Percentiles rank a stretch among this genome's conserved stretches.
Conservation (phyloP, 2,888 invertebrate genomes). For the Hemaris fuciformis region DNA sequence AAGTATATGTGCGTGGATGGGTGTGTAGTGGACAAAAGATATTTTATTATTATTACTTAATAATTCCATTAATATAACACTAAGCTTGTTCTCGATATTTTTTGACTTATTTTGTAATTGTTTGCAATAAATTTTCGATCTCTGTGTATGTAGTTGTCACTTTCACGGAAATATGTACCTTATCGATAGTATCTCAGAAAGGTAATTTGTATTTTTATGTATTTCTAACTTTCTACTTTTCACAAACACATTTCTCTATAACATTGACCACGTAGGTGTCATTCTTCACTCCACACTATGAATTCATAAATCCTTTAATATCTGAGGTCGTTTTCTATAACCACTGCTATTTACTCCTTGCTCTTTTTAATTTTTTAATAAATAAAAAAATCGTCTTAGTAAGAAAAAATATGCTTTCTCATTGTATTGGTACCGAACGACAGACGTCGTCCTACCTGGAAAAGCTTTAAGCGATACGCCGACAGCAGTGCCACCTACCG, state of each 20-base stretch:
- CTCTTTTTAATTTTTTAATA: no score
- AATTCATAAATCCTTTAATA: neutral
- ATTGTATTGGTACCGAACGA: no score
- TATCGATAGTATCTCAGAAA: neutral
- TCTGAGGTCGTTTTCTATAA: neutral
- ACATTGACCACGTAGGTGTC: neutral
- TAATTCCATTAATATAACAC: conserved; percentile 40
- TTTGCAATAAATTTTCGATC: conserved; percentile 49
- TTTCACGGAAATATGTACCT: neutral
- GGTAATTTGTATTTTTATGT: neutral
- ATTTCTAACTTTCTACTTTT: neutral
- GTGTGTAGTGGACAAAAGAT: conserved; percentile 59
- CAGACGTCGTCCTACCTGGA: no score
- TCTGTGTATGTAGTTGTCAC: conserved; percentile 15
- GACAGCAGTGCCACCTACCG: no score
- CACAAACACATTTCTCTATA: neutral
- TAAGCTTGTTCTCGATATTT: conserved; percentile 30
- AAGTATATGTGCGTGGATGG: conserved; percentile 67
- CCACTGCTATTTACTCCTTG: no score
- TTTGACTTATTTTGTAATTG: conserved; percentile 5
- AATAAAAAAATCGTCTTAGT: no score
- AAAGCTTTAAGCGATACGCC: no score
- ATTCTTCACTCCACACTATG: neutral
- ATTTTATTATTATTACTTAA: conserved; percentile 28
- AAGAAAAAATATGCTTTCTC: no score